Conservation (phyloP, 2,113 vertebrate genomes). For the Bolborhynchus lineola region DNA sequence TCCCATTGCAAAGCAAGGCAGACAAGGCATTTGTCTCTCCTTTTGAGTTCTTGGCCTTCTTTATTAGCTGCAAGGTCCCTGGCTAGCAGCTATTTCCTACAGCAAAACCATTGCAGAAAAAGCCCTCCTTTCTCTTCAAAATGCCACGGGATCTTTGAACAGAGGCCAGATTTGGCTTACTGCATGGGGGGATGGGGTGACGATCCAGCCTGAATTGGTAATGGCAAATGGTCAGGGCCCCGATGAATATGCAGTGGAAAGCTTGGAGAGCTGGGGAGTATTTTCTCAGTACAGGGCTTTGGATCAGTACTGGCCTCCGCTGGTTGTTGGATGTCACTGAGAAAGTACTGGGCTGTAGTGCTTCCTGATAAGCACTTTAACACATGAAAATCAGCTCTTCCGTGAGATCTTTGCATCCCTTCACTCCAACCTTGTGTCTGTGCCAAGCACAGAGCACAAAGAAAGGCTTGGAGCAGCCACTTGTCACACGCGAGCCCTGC, state of each 20-base stretch:
- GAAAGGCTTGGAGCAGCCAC: neutral
- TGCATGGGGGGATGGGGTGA: neutral
- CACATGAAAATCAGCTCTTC: neutral
- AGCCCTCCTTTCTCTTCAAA: neutral
- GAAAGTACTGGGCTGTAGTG: neutral
- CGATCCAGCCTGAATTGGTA: conserved; percentile 3
- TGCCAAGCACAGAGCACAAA: neutral
- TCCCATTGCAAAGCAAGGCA: neutral
- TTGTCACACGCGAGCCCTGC: rapidly evolving
- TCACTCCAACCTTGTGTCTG: neutral
- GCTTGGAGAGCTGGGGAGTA: rapidly evolving
- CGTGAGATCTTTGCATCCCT: neutral
- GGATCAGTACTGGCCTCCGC: neutral
- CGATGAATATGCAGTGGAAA: rapidly evolving
- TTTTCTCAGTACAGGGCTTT: rapidly evolving
- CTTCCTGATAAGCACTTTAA: neutral
- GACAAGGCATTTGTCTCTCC: neutral
- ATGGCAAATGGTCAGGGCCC: neutral
- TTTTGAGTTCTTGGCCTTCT: neutral
- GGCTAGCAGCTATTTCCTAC: neutral
- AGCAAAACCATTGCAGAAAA: neutral
- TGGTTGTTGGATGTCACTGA: neutral
- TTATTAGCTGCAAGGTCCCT: rapidly evolving
- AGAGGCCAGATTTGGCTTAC: neutral
- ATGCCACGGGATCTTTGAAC: neutral